Evolutionary conservation across 2,797 vertebrate genomes (phyloP), one percentile per base, ranked within the genome.

Genomic region (Girardinus metallicus): DNA sequence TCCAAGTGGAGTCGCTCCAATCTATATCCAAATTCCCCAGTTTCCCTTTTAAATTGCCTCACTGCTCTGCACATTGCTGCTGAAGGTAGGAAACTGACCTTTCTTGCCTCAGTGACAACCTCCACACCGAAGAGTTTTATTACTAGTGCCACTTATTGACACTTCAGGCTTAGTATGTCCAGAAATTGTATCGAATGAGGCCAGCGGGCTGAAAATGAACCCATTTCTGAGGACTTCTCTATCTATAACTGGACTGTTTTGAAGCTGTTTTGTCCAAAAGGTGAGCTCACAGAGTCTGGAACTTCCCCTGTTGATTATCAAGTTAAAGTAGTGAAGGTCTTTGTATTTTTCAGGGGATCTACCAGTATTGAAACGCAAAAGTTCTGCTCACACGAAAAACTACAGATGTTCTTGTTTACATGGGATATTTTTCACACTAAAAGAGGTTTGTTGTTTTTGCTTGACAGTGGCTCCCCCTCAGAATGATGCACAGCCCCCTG

Each of bases 401-500:
- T 2, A 4, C 41, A 44, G 4, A 49, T 51, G 7, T 53, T 78
- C 5, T 47, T 66, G 18, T n/a, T 13, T 73, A 41, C 47, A 15
- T 60, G 36, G 47, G 34, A 29, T 3, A 26, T 11, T 34, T 75
- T 31, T 53, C 29, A 41, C 18, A 10, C 34, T 5, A 44, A 84
- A 75, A 4, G 4, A 10, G 62, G 8, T 79, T 60, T 88, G 13
- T 75, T 79, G 10, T 87, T 53, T 83, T 60, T 77, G 23, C 73
- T 83, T 74, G 31, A 77, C 92, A 99, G 98, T 94, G 85, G 95
- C 96, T 6, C 96, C 95, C 2, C 91, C 94, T 76, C 94, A 97
- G 86, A 97, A 97, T 87, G 97, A 99, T 41, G 80, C 94, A 77
- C 95, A 88, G 90, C 96, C 96, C 90, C 95, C 97, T 18, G 96